A percentile compares a stretch with the other conserved stretches of the same genome.
Evolutionary conservation across 2,888 invertebrate genomes (phyloP).

Genomic region (Bembecia ichneumoniformis): DNA sequence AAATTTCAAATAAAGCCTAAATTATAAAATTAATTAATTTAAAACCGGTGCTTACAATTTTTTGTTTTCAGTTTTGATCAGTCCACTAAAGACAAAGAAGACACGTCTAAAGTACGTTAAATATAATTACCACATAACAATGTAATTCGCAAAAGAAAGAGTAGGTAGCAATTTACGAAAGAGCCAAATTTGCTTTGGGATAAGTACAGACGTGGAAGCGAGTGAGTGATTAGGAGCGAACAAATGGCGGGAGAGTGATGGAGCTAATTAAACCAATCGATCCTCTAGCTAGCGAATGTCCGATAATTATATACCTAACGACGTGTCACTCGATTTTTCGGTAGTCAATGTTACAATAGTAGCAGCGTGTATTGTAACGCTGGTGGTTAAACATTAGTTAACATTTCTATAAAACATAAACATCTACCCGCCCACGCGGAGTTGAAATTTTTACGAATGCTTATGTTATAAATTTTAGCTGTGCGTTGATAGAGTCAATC

Average conservation of each 20-base stretch:
- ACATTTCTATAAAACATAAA: too few relatives aligned
- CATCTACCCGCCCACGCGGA: too few relatives aligned
- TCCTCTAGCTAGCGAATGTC: slow-evolving; percentile 5
- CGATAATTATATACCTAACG: slow-evolving; percentile 16
- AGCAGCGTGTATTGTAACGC: too few relatives aligned
- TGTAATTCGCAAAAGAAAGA: neutral
- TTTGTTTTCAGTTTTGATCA: too few relatives aligned
- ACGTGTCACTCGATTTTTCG: neutral
- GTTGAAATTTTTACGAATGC: too few relatives aligned
- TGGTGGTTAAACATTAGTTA: too few relatives aligned
- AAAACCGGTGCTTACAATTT: too few relatives aligned
- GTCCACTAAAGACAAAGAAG: neutral
- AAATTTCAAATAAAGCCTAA: too few relatives aligned
- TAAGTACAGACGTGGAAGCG: slow-evolving; percentile 13
- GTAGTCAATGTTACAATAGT: neutral
- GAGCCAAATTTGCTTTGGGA: slow-evolving; percentile 12
- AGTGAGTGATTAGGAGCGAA: slow-evolving; percentile 21
- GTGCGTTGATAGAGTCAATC: too few relatives aligned
- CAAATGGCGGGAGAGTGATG: slow-evolving; percentile 19
- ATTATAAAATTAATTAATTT: too few relatives aligned
- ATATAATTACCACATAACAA: neutral
- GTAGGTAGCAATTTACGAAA: neutral
- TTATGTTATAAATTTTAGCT: too few relatives aligned
- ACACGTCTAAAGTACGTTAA: neutral
- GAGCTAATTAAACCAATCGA: slow-evolving; percentile 21